Percentiles rank a stretch among this genome's conserved stretches.
These are phyloP conservation scores for Meliscaeva auricollis DNA, from an alignment of 2,888 invertebrate species.

Conservation along the genomic window DNA sequence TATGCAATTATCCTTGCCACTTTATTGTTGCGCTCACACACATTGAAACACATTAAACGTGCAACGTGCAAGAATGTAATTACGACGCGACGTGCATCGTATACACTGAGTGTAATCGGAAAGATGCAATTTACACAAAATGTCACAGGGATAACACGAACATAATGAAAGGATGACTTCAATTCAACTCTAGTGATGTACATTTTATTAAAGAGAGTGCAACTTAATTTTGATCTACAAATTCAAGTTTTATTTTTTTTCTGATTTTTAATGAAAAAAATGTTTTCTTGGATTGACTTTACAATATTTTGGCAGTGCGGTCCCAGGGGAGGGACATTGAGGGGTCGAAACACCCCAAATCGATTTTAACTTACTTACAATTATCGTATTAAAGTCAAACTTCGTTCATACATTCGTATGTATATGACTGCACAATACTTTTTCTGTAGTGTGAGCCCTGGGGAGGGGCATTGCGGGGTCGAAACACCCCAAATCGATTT, in stretches of 20 bases:
- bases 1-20: slow-evolving; percentile 24
- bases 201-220: not conserved
- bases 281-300: too few relatives aligned
- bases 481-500: too few relatives aligned
- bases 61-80: slow-evolving; percentile 22
- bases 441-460: too few relatives aligned
- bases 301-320: too few relatives aligned
- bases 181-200: not conserved
- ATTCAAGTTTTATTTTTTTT: not conserved
- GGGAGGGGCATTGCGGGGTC: too few relatives aligned
- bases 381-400: too few relatives aligned
- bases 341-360: too few relatives aligned
- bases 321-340: too few relatives aligned
- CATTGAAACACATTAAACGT: slow-evolving; percentile 20
- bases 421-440: too few relatives aligned
- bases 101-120: slow-evolving; percentile 17
- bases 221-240: not conserved
- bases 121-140: slow-evolving; percentile 21
- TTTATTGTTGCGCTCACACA: slow-evolving; percentile 19
- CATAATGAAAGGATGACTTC: slow-evolving; percentile 11
- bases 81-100: slow-evolving; percentile 6
- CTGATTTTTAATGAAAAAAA: not conserved
- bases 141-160: slow-evolving; percentile 14
- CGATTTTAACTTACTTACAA: too few relatives aligned
- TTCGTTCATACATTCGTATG: too few relatives aligned